A percentile compares a stretch with the other conserved stretches of the same genome.
Evolutionary conservation across 2,113 vertebrate genomes (phyloP).

Genomic region (Tachuris rubrigastra): DNA sequence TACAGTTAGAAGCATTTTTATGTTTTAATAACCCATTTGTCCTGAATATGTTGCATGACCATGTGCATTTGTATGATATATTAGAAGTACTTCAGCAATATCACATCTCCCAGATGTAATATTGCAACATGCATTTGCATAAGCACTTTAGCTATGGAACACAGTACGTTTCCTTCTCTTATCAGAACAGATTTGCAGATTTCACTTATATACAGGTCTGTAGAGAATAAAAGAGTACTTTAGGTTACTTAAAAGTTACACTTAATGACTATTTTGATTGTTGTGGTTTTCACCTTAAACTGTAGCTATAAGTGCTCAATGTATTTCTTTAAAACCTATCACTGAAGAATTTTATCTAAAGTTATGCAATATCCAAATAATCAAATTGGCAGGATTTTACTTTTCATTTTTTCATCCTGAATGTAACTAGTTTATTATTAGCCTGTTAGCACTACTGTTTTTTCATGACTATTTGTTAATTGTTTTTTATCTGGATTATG

Average conservation of each 20-base stretch:
- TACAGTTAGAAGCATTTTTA: background rate
- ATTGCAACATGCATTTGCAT: background rate
- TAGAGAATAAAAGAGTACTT: background rate
- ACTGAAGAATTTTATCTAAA: background rate
- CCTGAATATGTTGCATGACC: background rate
- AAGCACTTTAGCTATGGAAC: background rate
- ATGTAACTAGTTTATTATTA: background rate
- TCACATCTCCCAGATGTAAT: background rate
- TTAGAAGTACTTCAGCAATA: background rate
- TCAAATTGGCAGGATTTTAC: background rate
- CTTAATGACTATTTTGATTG: background rate
- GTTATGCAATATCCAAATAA: background rate
- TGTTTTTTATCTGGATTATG: background rate
- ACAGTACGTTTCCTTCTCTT: background rate
- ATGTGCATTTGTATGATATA: background rate
- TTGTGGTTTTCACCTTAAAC: background rate
- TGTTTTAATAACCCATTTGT: slow-evolving; percentile 4
- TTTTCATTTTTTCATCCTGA: background rate
- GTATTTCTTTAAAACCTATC: background rate
- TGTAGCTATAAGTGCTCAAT: background rate
- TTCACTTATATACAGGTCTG: background rate
- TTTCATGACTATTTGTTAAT: background rate
- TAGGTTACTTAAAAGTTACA: background rate
- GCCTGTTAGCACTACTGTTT: background rate
- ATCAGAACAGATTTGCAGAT: background rate